Base-by-base conservation (phyloP, 1,140 invertebrate genomes). In the Trichoplusia ni region DNA sequence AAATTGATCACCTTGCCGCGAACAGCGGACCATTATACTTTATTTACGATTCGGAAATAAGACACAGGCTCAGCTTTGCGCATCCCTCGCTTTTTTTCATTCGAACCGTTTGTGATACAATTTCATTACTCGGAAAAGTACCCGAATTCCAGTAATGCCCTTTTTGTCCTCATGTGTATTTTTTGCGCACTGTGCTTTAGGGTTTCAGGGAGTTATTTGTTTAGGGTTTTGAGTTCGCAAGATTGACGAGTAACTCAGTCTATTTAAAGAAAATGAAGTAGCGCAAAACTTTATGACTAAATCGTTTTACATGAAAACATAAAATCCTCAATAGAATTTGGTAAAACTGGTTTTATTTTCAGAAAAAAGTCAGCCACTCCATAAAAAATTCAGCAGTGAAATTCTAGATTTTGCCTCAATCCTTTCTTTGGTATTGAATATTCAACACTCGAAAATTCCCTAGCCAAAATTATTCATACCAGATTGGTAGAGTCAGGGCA, bases 51-150 rank as follows among this genome's bases (percentile, higher is more conserved):
- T 42, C 14, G 5, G 40, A 42, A 64, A 64, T 64, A 64, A 44
- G 61, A 21, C 33, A 44, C 49, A 37, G 51, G 40, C 38, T 54
- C 61, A 40, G 14, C 51, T 25, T 27, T 31, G 29, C 31, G 47
- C 18, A 51, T 25, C 18, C 25, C 47, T 35, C 49, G 6, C 27
- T 46, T 54, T 61, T 64, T 59, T 59, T 31, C 59, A 44, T 31
- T 44, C 46, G 29, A 65, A 58, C 33, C 63, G 63, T 42, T 65
- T 65, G 23, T 49, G 42, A 13, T 51, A 65, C 54, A 65, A 65
- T 65, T 65, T 27, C 54, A 65, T 65, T 65, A 65, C 53, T 27
- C 23, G 49, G 44, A 65, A 65, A 49, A 65, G 21, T 51, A 51
- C 35, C 4, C 47, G 47, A 21, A 51, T 51, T 51, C 35, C 9